Evolutionary conservation across 2,888 invertebrate species (phyloP).

Genomic region (Dichetophora obliterata): DNA sequence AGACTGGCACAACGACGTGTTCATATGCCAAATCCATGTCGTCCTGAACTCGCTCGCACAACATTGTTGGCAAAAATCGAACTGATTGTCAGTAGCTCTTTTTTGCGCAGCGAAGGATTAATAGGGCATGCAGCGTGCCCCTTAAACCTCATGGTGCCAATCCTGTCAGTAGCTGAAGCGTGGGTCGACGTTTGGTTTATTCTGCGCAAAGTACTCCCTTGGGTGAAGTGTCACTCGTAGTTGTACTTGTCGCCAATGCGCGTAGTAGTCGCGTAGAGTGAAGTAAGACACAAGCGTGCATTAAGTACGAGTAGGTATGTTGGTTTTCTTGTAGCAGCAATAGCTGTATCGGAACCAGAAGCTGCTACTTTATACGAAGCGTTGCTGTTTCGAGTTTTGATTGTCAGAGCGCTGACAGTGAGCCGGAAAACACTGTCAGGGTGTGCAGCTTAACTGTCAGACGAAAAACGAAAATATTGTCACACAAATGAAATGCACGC

Average conservation of each 20-base stretch:
- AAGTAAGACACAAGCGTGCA: background rate
- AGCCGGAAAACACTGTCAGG: background rate
- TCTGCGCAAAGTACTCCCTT: slow-evolving; percentile 53
- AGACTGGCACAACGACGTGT: background rate
- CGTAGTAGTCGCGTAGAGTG: background rate
- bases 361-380: background rate
- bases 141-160: slow-evolving; percentile 15
- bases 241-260: background rate
- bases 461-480: background rate
- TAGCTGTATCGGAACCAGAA: slow-evolving; percentile 6
- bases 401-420: slow-evolving; percentile 26
- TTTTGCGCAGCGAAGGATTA: slow-evolving; percentile 38
- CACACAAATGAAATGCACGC: slow-evolving; percentile 33
- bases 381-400: background rate
- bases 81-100: slow-evolving; percentile 40
- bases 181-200: background rate
- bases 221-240: slow-evolving; percentile 61
- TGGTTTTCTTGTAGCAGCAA: background rate
- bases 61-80: slow-evolving; percentile 23
- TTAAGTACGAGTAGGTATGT: background rate
- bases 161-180: background rate
- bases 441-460: background rate
- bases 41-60: background rate
- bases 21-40: background rate
- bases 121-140: slow-evolving; percentile 18